Evolutionary conservation across 2,797 vertebrate genomes (phyloP), one percentile per base, ranked within the genome.

Genomic region (Fistularia commersonii): DNA sequence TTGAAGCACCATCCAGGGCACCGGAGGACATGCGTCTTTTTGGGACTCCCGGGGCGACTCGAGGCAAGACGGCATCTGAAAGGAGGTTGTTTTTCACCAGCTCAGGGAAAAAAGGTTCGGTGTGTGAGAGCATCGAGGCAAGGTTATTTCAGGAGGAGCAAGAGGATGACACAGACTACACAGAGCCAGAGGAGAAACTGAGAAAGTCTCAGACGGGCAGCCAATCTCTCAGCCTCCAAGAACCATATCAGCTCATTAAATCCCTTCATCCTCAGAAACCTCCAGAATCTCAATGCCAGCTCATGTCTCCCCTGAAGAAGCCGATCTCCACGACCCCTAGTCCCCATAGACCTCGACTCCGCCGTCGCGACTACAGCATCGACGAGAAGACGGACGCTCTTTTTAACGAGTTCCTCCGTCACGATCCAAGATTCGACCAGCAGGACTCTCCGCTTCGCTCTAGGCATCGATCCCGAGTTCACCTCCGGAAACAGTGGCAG

Each of bases 351-450:
- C 68, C 81, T 2, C 80, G 80, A 33, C 87, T 90, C 40, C 85
- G 84, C 5, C 93, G 92, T n/a, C 90, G 96, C n/a, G 97, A 99
- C 86, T 99, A 96, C 88, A 98, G 97, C 85, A 97, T 99, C 0
- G 97, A 99, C 0, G 96, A 98, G 77, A 98, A 97, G 76, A 98
- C 97, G 0, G 96, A 98, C 0, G 94, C 95, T 0, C 90, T 99
- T 5, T 98, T 99, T 83, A 95, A 95, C 3, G 95, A 96, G 81
- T 99, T 99, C 57, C 88, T 97, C 55, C 92, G 96, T 10, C 97
- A 98, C 0, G 96, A 98, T 61, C 96, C 97, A 0, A 93, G 93
- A 32, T 97, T 98, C 0, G 97, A 98, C 48, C 90, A 90, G 47
- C 89, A 85, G 62, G 93, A 94, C 11, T 92, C 93, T 0, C 93